Percentiles rank a stretch among this genome's conserved stretches.
Evolutionary conservation across 2,888 invertebrate genomes (phyloP).

Genomic region (Odontocolon sp.): DNA sequence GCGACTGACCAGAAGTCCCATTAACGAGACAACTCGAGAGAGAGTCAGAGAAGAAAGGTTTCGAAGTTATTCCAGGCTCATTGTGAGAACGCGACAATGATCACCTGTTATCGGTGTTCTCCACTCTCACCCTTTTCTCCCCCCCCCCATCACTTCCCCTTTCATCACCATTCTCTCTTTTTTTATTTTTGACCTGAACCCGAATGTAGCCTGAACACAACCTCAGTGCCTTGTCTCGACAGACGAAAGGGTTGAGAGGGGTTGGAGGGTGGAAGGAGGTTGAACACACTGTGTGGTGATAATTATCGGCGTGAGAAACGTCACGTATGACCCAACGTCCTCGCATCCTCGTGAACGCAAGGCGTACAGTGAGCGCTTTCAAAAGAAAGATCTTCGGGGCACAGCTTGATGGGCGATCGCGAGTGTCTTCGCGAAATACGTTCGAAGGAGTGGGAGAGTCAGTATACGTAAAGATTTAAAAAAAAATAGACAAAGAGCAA

Average conservation of each 20-base stretch:
- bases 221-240: background rate
- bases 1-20: slow-evolving; percentile 25
- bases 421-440: background rate
- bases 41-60: slow-evolving; percentile 4
- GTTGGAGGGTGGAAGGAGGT: background rate
- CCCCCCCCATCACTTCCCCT: background rate
- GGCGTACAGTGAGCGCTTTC: slow-evolving; percentile 56
- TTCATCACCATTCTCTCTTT: background rate
- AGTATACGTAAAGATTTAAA: slow-evolving; percentile 44
- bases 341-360: slow-evolving; percentile 40
- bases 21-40: slow-evolving; percentile 45
- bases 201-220: background rate
- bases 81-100: slow-evolving; percentile 45
- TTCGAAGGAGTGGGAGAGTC: background rate
- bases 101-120: slow-evolving; percentile 45
- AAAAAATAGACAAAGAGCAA: slow-evolving; percentile 40
- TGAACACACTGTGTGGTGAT: slow-evolving; percentile 63
- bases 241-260: background rate
- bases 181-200: background rate
- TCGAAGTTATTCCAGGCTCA: slow-evolving; percentile 22
- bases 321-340: slow-evolving; percentile 67
- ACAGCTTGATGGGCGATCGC: background rate
- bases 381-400: slow-evolving; percentile 55
- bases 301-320: slow-evolving; percentile 76
- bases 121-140: background rate